Base-by-base conservation (phyloP, 2,113 vertebrate species). In the Hippocampus guttulatus region DNA sequence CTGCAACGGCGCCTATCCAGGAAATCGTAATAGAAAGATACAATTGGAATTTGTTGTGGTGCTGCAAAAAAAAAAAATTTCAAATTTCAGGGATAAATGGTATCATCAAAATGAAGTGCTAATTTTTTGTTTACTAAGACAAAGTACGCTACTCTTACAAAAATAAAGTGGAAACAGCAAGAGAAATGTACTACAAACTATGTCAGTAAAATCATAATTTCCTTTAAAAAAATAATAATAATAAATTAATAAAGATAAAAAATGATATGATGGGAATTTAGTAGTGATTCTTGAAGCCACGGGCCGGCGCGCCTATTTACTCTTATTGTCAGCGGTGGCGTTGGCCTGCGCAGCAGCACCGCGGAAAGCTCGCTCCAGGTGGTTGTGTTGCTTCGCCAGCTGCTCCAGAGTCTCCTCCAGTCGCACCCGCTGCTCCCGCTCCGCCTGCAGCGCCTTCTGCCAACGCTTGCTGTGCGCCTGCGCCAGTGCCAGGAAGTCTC, bases 321-420 rank as follows among this genome's bases (percentile, higher is more conserved):
- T 93, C 93, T 96, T 98, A 62, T 79, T 83, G 0, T 96, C 90
- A 3, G 89, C 76, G 0, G 85, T 61, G 0, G 88, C 74, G 77
- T 94, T 94, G 0, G 93, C 21, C 0, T 90, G 80, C 27, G 27
- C 58, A 1, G 90, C 68, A 1, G 95, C 95, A 0, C 96, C 96
- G 0, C 95, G 93, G 88, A 98, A 98, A 0, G 95, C 96, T 70
- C 96, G 89, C 80, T 98, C 96, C 82, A 98, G 91, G 84, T 98
- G 92, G 81, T 98, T 98, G 85, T 98, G 96, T 84, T 98, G 96
- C 86, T 98, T 98, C 0, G 96, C 96, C 77, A 98, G 80, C 76
- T 98, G 96, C 85, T 98, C 96, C 57, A 98, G 81, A 0, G 96
- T 96, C 91, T 98, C 96, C 73, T 98, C 96, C 88, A 98, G 86